Evolutionary conservation across 2,113 vertebrate species (phyloP).

Genomic region (Anhinga rufa): DNA sequence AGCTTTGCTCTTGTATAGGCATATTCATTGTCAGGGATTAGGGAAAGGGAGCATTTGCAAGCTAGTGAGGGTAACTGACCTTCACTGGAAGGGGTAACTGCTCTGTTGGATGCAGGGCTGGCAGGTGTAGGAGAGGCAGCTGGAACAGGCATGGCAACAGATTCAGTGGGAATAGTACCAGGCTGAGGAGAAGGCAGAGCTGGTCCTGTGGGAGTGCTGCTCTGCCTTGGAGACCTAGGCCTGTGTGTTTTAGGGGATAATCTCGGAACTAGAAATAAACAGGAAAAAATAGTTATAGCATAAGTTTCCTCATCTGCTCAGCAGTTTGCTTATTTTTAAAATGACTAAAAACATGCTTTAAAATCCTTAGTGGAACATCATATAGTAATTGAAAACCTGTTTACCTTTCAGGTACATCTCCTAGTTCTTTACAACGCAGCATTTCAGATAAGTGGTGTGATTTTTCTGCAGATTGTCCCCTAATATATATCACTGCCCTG

Average conservation of each 20-base stretch:
- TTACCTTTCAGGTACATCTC: slow-evolving; percentile 36
- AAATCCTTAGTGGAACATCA: background rate
- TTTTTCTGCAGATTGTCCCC: background rate
- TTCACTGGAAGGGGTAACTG: slow-evolving; percentile 83
- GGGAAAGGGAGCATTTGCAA: background rate
- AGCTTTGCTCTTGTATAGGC: background rate
- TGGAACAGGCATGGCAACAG: slow-evolving; percentile 78
- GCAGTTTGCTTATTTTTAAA: slow-evolving; percentile 7
- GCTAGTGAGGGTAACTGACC: slow-evolving; percentile 59
- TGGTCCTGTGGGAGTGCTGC: slow-evolving; percentile 78
- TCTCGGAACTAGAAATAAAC: slow-evolving; percentile 75
- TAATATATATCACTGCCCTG: background rate
- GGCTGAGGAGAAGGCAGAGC: slow-evolving; percentile 85
- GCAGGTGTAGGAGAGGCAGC: slow-evolving; percentile 88
- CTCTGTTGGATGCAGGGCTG: slow-evolving; percentile 87
- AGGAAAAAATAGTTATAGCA: slow-evolving; percentile 16
- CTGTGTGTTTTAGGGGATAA: slow-evolving; percentile 86
- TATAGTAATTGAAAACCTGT: background rate
- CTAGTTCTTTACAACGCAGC: background rate
- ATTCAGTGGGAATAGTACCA: slow-evolving; percentile 83
- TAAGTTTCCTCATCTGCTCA: background rate
- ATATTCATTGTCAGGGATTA: background rate
- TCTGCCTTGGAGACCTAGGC: slow-evolving; percentile 95
- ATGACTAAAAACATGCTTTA: slow-evolving; percentile 25
- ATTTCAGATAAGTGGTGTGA: background rate